Evolutionary conservation across 2,888 invertebrate genomes (phyloP).

Genomic region (Microctonus hyperodae): DNA sequence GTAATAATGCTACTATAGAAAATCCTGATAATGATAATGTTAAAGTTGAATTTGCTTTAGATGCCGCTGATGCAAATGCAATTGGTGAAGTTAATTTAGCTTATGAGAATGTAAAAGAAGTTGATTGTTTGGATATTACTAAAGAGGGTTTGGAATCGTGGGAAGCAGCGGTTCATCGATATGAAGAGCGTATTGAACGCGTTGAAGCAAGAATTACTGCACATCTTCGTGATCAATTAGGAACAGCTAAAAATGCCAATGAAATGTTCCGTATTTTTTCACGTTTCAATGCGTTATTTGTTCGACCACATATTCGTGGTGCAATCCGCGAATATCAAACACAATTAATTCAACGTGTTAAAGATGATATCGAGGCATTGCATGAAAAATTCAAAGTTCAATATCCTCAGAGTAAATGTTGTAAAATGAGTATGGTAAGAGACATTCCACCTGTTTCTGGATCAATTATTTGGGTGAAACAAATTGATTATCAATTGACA

Average conservation of each 20-base stretch:
- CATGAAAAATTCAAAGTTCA: constrained; percentile 99
- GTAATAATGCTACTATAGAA: constrained; percentile 48
- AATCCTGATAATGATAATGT: constrained; percentile 53
- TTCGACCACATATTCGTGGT: constrained; percentile 97
- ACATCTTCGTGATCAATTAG: constrained; percentile 95
- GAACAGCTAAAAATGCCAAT: constrained; percentile 98
- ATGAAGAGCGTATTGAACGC: constrained; percentile 97
- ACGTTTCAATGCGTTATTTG: constrained; percentile 97
- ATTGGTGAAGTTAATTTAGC: constrained; percentile 94
- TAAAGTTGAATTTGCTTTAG: constrained; percentile 72
- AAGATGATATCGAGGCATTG: constrained; percentile 97
- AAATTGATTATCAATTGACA: constrained; percentile 96
- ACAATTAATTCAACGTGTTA: constrained; percentile 97
- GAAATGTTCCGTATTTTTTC: constrained; percentile 99
- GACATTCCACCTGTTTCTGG: constrained; percentile 98
- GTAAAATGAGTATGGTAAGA: constrained; percentile 86
- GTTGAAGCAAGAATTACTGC: constrained; percentile 98
- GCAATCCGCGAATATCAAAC: constrained; percentile 99
- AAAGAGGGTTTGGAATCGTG: constrained; percentile 97
- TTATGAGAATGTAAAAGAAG: constrained; percentile 98
- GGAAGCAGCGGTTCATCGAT: constrained; percentile 96
- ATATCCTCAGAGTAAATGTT: constrained; percentile 94
- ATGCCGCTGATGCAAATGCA: constrained; percentile 96
- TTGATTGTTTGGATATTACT: constrained; percentile 96
- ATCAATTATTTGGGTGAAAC: constrained; percentile 98